Percentiles rank a stretch among this genome's conserved stretches.
phyloP scores from a whole-genome alignment of 2,113 vertebrate species.

The Tichodroma muraria region DNA sequence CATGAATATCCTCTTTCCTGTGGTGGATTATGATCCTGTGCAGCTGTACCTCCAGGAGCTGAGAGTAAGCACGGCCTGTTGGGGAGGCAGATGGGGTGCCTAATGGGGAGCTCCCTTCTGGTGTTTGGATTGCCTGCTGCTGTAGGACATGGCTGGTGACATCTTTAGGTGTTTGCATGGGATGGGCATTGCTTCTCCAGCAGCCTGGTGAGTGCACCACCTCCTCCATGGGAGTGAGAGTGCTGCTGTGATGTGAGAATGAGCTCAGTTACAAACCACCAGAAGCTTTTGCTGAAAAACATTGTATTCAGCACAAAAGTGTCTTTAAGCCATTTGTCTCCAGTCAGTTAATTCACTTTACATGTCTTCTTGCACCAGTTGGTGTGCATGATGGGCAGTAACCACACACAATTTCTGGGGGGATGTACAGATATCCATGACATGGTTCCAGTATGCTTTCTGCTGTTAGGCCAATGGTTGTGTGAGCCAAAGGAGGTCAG shows the following conservation, averaged over 20 bases:
- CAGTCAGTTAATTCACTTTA: not conserved
- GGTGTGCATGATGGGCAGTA: not conserved
- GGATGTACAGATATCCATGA: not conserved
- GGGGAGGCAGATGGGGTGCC: too few relatives aligned
- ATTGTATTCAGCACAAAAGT: not conserved
- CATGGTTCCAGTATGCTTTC: not conserved
- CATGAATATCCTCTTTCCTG: slow-evolving; percentile 73
- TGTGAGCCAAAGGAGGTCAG: not conserved
- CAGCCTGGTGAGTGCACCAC: not conserved
- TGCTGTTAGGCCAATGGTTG: not conserved
- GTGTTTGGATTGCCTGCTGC: not conserved
- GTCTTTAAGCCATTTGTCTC: not conserved
- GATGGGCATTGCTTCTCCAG: not conserved
- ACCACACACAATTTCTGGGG: not conserved
- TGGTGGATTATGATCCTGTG: slow-evolving; percentile 88
- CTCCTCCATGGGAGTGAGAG: not conserved
- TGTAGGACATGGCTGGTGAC: not conserved
- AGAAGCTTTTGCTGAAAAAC: not conserved
- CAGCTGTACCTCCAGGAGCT: slow-evolving; percentile 84
- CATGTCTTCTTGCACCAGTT: not conserved
- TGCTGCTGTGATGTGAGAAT: not conserved
- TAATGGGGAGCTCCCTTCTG: not conserved
- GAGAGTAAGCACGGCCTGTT: slow-evolving; percentile 67
- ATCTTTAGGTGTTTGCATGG: not conserved
- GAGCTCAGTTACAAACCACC: not conserved